Base-by-base conservation (phyloP, 1,140 invertebrate species). In the Aphidius ervi region DNA sequence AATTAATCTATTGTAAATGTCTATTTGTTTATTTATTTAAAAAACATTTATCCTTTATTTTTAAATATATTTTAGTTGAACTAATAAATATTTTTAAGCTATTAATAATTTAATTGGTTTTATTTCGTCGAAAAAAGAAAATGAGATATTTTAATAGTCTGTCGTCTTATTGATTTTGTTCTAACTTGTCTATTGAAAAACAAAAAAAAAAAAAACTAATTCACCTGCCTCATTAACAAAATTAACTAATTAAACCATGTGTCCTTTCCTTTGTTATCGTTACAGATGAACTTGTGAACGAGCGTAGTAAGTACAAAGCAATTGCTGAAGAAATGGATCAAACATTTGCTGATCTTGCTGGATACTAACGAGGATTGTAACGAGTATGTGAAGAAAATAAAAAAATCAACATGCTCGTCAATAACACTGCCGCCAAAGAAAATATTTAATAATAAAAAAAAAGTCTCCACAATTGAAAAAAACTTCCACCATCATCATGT, bases 251-350 rank as follows among this genome's bases (percentile, higher is more conserved):
- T 55, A 58, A 57, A 31, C 23, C 61, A 62, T 56, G 46, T 63
- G 46, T 68, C 59, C 67, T 65, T 61, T 59, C 59, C 67, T 56
- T 58, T 46, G 70, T 70, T 64, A 49, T 68, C 37, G 54, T 88
- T 87, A 39, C 85, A 99, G 96, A 98, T 82, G 95, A 98, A 79
- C 85, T 99, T 74, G 85, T 95, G 68, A 89, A 93, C 80, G 95
- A 98, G 78, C 95, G 95, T 82, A 94, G 95, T 84, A 95, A 94
- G 84, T 99, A 95, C 87, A 98, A 98, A 86, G 87, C 88, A 60
- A 97, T 98, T 76, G 94, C 94, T 65, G 95, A 98, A 74, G 95
- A 98, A 82, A 88, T 99, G 86, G 95, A 97, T 82, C 87, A 91
- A 77, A 96, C 94, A 60, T 95, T 97, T 77, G 93, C 94, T 64